Conservation (phyloP, 1,140 invertebrate species). For the Drosophila insularis region DNA sequence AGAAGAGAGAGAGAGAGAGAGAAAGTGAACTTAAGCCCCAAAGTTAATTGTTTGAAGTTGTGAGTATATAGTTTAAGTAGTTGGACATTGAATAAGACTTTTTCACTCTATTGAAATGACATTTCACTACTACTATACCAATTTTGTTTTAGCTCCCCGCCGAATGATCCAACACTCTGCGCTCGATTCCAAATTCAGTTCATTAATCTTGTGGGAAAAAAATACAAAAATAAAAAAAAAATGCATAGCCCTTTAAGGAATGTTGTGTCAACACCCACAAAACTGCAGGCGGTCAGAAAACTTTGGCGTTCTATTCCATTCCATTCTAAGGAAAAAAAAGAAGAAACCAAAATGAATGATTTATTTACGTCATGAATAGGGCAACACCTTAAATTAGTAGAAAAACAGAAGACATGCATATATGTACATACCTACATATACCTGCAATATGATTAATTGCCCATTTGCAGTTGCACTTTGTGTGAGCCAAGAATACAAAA, state of each 20-base stretch:
- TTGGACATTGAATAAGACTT: constrained; percentile 15
- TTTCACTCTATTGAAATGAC: constrained; percentile 48
- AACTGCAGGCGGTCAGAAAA: constrained; percentile 43
- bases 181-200: background rate
- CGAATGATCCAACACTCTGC: background rate
- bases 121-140: constrained; percentile 44
- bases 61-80: constrained; percentile 14
- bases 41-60: constrained; percentile 22
- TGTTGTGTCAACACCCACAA: constrained; percentile 64
- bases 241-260: constrained; percentile 29
- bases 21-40: background rate
- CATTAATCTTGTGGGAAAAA: constrained; percentile 9
- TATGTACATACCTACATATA: background rate
- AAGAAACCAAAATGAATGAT: constrained; percentile 48
- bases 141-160: constrained; percentile 37
- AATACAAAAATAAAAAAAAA: background rate
- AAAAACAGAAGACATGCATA: constrained; percentile 16
- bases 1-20: background rate
- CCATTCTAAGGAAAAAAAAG: background rate
- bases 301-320: background rate
- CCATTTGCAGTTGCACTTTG: constrained; percentile 15
- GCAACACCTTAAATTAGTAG: constrained; percentile 64
- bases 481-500: background rate
- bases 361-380: constrained; percentile 45
- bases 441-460: constrained; percentile 52